phyloP scores from a whole-genome alignment of 2,888 invertebrate species.

The Ganaspis brasiliensis region DNA sequence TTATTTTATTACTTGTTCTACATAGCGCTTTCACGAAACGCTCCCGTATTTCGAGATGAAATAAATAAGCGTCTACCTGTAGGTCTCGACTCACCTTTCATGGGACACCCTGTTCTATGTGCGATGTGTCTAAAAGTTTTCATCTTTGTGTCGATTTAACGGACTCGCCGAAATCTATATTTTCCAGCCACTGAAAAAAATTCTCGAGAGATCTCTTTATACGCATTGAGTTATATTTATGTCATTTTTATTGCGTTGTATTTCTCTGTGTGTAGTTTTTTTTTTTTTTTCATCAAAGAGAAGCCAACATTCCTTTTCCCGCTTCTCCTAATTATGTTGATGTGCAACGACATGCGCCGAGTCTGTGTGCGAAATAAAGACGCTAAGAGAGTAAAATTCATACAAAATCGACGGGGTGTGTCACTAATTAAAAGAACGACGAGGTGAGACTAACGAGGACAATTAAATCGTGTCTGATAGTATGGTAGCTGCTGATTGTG shows the following conservation, averaged over 20 bases:
- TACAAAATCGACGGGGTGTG: conserved; percentile 65
- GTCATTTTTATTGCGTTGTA: not conserved
- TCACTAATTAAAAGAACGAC: conserved; percentile 66
- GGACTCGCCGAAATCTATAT: not conserved
- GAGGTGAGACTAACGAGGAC: conserved; percentile 64
- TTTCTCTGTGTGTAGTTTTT: too few species aligned
- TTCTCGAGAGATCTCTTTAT: not conserved
- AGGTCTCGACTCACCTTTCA: conserved; percentile 31
- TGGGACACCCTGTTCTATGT: conserved; percentile 10
- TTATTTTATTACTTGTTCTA: conserved; percentile 69
- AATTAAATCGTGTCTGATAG: conserved; percentile 63
- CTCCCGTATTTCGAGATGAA: conserved; percentile 36
- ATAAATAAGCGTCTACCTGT: conserved; percentile 42
- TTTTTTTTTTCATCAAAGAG: not conserved
- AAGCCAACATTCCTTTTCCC: conserved; percentile 49
- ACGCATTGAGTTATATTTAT: not conserved
- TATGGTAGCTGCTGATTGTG: conserved; percentile 56
- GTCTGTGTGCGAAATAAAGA: conserved; percentile 49
- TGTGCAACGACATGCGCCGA: conserved; percentile 49
- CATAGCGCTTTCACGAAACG: conserved; percentile 52
- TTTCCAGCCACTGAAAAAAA: not conserved
- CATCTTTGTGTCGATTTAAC: conserved; percentile 8
- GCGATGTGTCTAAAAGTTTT: not conserved
- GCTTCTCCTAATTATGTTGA: conserved; percentile 61
- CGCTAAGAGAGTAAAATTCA: conserved; percentile 53